phyloP scores from a whole-genome alignment of 2,113 vertebrate genomes.

The Notechis scutatus region DNA sequence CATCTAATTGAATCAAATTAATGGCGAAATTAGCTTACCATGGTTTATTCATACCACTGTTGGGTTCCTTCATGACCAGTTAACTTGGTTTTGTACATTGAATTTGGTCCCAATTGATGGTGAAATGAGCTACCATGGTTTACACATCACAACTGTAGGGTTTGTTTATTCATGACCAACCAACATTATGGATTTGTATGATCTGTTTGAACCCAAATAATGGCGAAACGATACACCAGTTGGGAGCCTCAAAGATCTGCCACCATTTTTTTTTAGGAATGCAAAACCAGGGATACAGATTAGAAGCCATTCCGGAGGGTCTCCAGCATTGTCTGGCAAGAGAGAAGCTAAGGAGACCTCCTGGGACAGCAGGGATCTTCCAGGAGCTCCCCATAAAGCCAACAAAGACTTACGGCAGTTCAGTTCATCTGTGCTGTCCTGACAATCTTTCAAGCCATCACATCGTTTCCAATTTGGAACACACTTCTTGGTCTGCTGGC shows the following conservation, averaged over 20 bases:
- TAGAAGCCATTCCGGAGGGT: neutral
- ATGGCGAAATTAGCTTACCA: neutral
- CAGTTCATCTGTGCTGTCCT: constrained; percentile 84
- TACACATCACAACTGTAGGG: neutral
- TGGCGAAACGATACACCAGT: neutral
- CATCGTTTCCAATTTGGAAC: constrained; percentile 93
- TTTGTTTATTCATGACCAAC: neutral
- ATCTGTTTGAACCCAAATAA: neutral
- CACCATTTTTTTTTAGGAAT: neutral
- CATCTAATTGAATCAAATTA: neutral
- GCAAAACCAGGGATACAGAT: neutral
- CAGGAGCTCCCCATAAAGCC: too few species aligned
- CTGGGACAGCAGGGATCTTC: too few species aligned
- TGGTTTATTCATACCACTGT: too few species aligned
- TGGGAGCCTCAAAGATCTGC: neutral
- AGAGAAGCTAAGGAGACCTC: neutral
- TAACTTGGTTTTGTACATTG: neutral
- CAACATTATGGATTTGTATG: neutral
- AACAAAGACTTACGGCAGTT: constrained; percentile 81
- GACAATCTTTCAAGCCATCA: constrained; percentile 82
- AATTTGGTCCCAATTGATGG: neutral
- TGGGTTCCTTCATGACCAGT: too few species aligned
- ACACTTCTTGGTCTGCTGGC: constrained; percentile 78
- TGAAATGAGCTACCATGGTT: neutral
- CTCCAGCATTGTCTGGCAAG: neutral